phyloP scores from a whole-genome alignment of 53 echinoderm and acorn worm genomes.

The Paelopatides confundens region DNA sequence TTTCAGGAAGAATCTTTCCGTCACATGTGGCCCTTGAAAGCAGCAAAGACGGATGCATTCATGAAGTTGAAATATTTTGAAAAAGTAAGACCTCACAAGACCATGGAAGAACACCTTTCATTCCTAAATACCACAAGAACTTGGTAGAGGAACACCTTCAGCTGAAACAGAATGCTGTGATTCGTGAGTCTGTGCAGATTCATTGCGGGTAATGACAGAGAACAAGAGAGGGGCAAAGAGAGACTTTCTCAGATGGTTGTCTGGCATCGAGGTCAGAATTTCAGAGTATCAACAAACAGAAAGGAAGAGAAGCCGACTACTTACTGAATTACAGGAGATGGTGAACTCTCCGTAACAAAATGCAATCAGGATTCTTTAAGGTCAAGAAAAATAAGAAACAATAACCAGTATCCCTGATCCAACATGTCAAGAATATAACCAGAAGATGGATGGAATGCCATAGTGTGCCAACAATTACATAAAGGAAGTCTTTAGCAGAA shows the following conservation, averaged over 20 bases:
- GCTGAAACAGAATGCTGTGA: background rate
- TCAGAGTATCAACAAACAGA: no score
- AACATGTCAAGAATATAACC: no score
- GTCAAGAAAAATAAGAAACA: no score
- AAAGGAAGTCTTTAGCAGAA: no score
- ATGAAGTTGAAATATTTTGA: slow-evolving; percentile 19
- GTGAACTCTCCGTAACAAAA: no score
- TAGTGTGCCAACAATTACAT: no score
- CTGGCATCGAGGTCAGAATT: no score
- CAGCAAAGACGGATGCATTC: slow-evolving; percentile 6
- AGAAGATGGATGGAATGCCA: no score
- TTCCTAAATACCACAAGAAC: background rate
- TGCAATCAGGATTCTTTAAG: no score
- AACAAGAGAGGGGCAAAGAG: background rate
- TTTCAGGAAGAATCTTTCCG: slow-evolving; percentile 12
- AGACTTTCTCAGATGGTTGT: background rate
- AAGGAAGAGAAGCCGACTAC: no score
- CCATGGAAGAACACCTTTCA: slow-evolving; percentile 19
- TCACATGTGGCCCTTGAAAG: slow-evolving; percentile 8
- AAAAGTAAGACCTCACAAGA: slow-evolving; percentile 32
- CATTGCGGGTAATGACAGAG: background rate
- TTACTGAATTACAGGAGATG: no score
- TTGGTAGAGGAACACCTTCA: background rate
- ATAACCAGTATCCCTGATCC: no score
- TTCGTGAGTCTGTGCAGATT: background rate